Percentiles rank a stretch among this genome's conserved stretches.
These are phyloP conservation scores for Oryctes rhinoceros DNA, from an alignment of 1,140 invertebrate genomes.

Conservation along the genomic window DNA sequence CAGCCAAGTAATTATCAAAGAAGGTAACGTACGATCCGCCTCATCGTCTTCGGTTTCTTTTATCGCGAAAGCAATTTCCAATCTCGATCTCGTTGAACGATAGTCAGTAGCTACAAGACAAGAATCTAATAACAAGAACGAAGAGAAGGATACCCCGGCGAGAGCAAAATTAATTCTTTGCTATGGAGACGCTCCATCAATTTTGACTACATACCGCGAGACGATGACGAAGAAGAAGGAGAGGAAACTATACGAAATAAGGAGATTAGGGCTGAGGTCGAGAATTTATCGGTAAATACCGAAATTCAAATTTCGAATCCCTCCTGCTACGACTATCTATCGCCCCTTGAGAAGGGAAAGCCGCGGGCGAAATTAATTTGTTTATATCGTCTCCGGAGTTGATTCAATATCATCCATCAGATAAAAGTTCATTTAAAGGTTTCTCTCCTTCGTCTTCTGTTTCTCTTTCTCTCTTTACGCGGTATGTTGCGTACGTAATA, in stretches of 20 bases:
- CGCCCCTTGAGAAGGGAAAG: not conserved
- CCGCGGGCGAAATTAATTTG: constrained; percentile 11
- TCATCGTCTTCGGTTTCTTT: no score
- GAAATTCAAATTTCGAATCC: constrained; percentile 14
- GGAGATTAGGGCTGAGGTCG: not conserved
- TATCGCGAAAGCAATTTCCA: no score
- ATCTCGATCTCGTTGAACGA: no score
- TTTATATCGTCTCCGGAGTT: not conserved
- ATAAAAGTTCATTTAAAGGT: not conserved
- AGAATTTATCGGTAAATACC: constrained; percentile 34
- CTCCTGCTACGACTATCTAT: no score
- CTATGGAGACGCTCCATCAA: not conserved
- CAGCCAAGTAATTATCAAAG: no score
- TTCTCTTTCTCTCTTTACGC: not conserved
- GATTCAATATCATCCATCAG: constrained; percentile 21
- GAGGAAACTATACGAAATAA: not conserved
- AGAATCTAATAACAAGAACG: not conserved
- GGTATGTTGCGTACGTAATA: not conserved
- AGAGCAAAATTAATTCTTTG: constrained; percentile 13
- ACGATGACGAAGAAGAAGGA: not conserved
- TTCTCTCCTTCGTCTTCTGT: not conserved
- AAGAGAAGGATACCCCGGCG: not conserved
- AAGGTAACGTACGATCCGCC: no score
- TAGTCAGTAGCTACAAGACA: not conserved
- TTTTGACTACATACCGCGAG: not conserved